A percentile compares a stretch with the other conserved stretches of the same genome.
These are phyloP conservation scores for Geopemphigus sp. DNA, from an alignment of 1,140 invertebrate species.

Conservation along the genomic window DNA sequence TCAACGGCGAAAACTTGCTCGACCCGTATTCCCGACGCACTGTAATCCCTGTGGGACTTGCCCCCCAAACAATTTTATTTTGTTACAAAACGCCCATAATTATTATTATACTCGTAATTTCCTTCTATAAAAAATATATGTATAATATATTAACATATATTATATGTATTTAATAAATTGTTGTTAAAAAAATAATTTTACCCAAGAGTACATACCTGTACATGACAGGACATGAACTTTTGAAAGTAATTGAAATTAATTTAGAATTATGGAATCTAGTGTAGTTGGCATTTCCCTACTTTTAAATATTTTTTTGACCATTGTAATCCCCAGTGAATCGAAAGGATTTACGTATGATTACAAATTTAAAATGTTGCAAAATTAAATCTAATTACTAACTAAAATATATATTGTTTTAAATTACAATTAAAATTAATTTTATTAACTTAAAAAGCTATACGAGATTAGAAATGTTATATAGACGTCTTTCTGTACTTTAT, in stretches of 20 bases:
- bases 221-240: constrained; percentile 26
- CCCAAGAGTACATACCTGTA: constrained; percentile 23
- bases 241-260: constrained; percentile 44
- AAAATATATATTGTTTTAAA: too few relatives aligned
- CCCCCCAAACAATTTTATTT: constrained; percentile 40
- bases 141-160: not conserved
- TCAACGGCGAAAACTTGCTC: constrained; percentile 47
- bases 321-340: not conserved
- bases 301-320: not conserved
- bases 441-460: too few relatives aligned
- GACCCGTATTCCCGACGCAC: constrained; percentile 32
- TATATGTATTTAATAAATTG: constrained; percentile 20
- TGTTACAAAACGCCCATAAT: constrained; percentile 34
- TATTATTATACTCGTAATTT: constrained; percentile 31
- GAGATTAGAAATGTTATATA: too few relatives aligned
- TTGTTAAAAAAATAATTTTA: constrained; percentile 42
- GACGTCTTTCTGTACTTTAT: too few relatives aligned
- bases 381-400: too few relatives aligned
- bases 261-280: constrained; percentile 9
- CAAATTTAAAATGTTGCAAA: not conserved
- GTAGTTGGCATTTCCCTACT: not conserved
- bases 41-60: constrained; percentile 41
- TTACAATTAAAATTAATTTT: too few relatives aligned
- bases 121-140: not conserved
- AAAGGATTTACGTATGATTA: constrained; percentile 3